Evolutionary conservation across 2,797 vertebrate genomes (phyloP).

Genomic region (Anguilla anguilla): DNA sequence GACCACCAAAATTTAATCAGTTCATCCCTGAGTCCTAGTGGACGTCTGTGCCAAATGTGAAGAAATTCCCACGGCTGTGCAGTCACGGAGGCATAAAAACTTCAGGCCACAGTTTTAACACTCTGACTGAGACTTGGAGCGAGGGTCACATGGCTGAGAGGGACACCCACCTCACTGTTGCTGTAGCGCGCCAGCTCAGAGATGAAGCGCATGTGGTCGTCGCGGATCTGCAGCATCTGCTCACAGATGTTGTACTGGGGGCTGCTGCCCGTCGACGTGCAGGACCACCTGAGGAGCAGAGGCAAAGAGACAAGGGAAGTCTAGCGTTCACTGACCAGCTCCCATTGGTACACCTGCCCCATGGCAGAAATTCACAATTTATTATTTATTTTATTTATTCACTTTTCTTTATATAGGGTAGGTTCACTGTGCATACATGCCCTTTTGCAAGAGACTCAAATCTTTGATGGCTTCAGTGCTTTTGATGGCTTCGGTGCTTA

Average conservation of each 20-base stretch:
- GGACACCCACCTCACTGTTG: constrained; percentile 87
- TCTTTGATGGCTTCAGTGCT: too few species aligned
- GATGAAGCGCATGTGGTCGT: constrained; percentile 99
- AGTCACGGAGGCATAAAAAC: too few species aligned
- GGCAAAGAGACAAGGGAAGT: not conserved
- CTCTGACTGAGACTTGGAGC: not conserved
- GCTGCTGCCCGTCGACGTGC: constrained; percentile 91
- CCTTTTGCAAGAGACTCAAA: too few species aligned
- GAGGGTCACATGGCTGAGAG: not conserved
- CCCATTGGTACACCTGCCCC: too few species aligned
- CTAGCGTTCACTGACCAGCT: not conserved
- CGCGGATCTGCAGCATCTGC: constrained; percentile 98
- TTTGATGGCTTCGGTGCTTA: too few species aligned
- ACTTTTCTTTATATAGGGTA: too few species aligned
- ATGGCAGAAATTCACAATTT: not conserved
- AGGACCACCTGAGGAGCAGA: constrained; percentile 82
- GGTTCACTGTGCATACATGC: too few species aligned
- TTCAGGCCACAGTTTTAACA: not conserved
- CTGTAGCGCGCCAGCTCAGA: constrained; percentile 98
- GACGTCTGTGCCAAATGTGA: too few species aligned
- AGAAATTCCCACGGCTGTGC: too few species aligned
- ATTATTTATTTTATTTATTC: too few species aligned
- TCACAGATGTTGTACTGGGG: constrained; percentile 98
- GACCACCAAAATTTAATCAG: too few species aligned
- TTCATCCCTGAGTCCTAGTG: too few species aligned